A percentile compares a stretch with the other conserved stretches of the same genome.
These are phyloP conservation scores for Egretta garzetta DNA, from an alignment of 2,113 vertebrate genomes.

Conservation along the genomic window DNA sequence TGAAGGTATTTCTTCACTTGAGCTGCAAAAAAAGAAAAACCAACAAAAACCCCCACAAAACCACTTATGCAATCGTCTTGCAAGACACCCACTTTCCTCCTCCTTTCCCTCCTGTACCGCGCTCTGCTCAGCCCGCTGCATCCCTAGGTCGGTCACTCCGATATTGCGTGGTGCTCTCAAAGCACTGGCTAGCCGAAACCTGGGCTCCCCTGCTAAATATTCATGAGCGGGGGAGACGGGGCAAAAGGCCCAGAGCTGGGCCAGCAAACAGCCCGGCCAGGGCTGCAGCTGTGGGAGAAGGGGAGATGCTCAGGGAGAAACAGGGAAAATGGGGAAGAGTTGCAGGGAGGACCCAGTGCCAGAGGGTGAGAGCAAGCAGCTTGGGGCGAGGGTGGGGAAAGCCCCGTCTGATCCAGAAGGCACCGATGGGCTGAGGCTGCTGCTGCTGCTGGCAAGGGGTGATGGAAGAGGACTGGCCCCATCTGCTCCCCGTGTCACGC, in stretches of 20 bases:
- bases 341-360: background rate
- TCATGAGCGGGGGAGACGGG: background rate
- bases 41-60: too few relatives aligned
- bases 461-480: background rate
- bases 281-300: background rate
- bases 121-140: rapidly evolving
- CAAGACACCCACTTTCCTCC: background rate
- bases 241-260: background rate
- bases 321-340: background rate
- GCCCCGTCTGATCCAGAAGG: background rate
- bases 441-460: background rate
- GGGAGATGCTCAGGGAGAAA: background rate
- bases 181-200: background rate
- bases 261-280: background rate
- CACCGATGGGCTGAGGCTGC: rapidly evolving
- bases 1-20: background rate
- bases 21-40: background rate
- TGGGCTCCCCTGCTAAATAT: rapidly evolving
- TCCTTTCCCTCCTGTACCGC: background rate
- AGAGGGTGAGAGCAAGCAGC: background rate
- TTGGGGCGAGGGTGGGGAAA: background rate
- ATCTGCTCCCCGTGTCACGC: background rate
- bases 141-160: rapidly evolving
- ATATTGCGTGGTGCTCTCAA: rapidly evolving
- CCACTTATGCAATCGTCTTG: too few relatives aligned